A percentile compares a stretch with the other conserved stretches of the same genome.
Conservation (phyloP, 2,888 invertebrate genomes). For the Cephus runcator region DNA sequence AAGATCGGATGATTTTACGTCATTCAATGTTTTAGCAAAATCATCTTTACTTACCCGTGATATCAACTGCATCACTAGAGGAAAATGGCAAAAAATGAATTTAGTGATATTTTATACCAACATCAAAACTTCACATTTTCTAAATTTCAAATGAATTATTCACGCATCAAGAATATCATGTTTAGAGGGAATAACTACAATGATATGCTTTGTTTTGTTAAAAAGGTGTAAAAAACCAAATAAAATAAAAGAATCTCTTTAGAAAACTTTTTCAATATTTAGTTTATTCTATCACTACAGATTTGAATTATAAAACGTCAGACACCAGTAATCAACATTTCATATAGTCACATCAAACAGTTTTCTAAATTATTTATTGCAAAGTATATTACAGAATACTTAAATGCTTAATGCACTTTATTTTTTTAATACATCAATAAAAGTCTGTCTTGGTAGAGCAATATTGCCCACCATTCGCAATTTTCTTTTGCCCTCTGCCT, state of each 20-base stretch:
- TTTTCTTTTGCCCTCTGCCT: conserved; percentile 93
- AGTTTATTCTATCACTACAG: no score
- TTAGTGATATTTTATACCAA: background rate
- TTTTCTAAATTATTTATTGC: background rate
- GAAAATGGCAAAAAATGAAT: background rate
- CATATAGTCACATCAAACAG: background rate
- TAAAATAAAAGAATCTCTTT: background rate
- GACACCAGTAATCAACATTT: background rate
- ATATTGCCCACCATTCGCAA: conserved; percentile 94
- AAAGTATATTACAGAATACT: background rate
- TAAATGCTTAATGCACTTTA: conserved; percentile 53
- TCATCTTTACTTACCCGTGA: background rate
- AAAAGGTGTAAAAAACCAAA: background rate
- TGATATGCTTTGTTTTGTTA: no score
- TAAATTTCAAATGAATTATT: no score
- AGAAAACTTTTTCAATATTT: background rate
- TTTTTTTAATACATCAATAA: conserved; percentile 89
- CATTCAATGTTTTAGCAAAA: conserved; percentile 39
- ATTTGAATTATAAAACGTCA: background rate
- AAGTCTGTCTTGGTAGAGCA: conserved; percentile 90
- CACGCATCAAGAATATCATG: no score
- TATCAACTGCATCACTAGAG: background rate
- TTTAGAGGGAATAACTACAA: no score
- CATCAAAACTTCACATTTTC: background rate
- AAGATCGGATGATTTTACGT: conserved; percentile 74